Percentiles rank a stretch among this genome's conserved stretches.
Conservation (phyloP, 2,113 vertebrate genomes). For the Callionymus lyra region DNA sequence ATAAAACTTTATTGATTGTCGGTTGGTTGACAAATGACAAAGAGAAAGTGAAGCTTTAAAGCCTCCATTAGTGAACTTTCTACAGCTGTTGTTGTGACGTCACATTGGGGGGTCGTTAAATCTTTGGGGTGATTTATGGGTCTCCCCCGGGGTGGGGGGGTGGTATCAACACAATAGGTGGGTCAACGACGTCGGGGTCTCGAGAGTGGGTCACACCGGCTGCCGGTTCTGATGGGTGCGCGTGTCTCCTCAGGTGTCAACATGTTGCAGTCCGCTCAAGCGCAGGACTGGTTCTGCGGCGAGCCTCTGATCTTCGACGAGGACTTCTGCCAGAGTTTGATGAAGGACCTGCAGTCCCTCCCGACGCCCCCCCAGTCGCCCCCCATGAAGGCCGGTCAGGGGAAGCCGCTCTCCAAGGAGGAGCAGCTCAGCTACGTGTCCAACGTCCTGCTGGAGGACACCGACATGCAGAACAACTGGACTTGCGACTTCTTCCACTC, state of each 20-base stretch:
- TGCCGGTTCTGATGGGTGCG: neutral
- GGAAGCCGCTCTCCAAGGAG: slow-evolving; percentile 60
- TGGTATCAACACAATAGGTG: slow-evolving; percentile 44
- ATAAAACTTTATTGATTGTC: too few species aligned
- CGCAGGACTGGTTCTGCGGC: slow-evolving; percentile 61
- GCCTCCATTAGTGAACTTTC: too few species aligned
- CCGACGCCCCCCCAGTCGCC: slow-evolving; percentile 67
- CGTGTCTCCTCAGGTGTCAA: slow-evolving; percentile 9
- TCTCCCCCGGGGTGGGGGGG: slow-evolving; percentile 7
- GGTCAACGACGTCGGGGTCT: neutral
- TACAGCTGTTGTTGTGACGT: slow-evolving; percentile 50
- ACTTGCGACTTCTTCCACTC: slow-evolving; percentile 45
- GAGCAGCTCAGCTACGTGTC: slow-evolving; percentile 71
- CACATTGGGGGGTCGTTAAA: slow-evolving; percentile 8
- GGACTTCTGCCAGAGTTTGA: slow-evolving; percentile 62
- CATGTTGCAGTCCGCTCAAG: slow-evolving; percentile 65
- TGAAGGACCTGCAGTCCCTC: slow-evolving; percentile 66
- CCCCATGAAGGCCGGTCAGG: slow-evolving; percentile 36
- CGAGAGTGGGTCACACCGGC: slow-evolving; percentile 24
- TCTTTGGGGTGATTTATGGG: slow-evolving; percentile 4
- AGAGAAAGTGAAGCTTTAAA: too few species aligned
- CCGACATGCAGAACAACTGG: slow-evolving; percentile 62
- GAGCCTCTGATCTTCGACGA: slow-evolving; percentile 72
- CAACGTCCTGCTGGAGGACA: slow-evolving; percentile 67
- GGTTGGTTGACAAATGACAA: too few species aligned